Evolutionary conservation across 2,797 vertebrate species (phyloP), one percentile per base, ranked within the genome.

Genomic region (Threskiornis aethiopicus): DNA sequence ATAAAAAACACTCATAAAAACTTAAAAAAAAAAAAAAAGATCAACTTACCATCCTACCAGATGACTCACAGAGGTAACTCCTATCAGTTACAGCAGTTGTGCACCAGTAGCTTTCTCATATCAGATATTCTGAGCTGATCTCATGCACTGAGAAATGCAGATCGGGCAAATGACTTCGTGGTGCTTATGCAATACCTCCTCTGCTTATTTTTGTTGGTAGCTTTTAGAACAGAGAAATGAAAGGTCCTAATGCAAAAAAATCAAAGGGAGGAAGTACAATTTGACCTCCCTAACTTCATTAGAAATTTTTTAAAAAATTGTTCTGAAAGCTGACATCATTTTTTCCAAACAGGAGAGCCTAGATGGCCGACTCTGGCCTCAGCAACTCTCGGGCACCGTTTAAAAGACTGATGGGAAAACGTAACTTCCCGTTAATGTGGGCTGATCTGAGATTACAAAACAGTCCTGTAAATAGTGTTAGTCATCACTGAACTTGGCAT

Each of bases 371-470:
- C 42, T 76, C 84, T 42, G 69, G 93, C 79, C 90, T 93, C 92
- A 89, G 93, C 89, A 94, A 46, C 89, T 89, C 84, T 69, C 61
- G n/a, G 67, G 87, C 94, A 95, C 81, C 12, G 3, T 75, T 94
- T 92, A 75, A 81, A 69, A 85, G 84, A 72, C 78, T 72, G 93
- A 95, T 20, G 82, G 95, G 93, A 97, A 96, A 97, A 95, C 82
- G 89, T 86, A 96, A 96, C 90, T 97, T 97, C 95, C 96, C 93
- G 70, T 95, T 94, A 84, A 84, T 57, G 94, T 93, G 94, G 96
- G 96, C 80, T 84, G 95, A 89, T 91, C 79, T 46, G 94, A 95
- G 96, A 96, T 97, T 97, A 96, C 96, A 97, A 95, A 96, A 97
- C 84, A 91, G 87, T 79, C 87, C 97, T 96, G 96, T 96, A 96